Evolutionary conservation across 2,113 vertebrate genomes (phyloP), one percentile per base, ranked within the genome.

Genomic region (Trematomus loennbergii): DNA sequence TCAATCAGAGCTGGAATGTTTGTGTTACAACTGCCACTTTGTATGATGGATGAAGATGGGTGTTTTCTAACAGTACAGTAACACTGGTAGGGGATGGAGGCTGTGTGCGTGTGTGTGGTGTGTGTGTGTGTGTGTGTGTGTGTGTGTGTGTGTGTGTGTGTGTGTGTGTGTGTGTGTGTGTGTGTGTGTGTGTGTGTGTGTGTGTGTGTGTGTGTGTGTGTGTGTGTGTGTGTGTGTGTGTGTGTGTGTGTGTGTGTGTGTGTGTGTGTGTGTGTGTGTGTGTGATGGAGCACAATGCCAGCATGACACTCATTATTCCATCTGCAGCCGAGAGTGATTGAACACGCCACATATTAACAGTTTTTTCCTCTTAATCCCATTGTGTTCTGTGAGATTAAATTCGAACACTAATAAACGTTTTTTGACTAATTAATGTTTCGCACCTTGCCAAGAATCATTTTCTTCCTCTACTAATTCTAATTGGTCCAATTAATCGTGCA

Each of bases 401-500:
- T 88, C 82, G 81, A 92, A 91, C 90, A 94, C 93, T 94, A 94
- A 95, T 94, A 92, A 91, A 94, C 87, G 83, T 92, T 94, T 94
- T 90, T 94, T 36, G 91, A 92, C 90, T 94, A 94, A 96, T 95
- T 95, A 94, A 95, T 93, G 93, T 91, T 92, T 93, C 76, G 84
- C 90, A 94, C 94, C 94, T 95, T 93, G 94, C 94, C 94, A 95
- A 94, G 91, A 95, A 95, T 93, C 80, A 77, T 93, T 91, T 89
- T 91, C 93, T 88, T 90, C 91, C 88, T 86, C 88, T 84, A 82
- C 91, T 94, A 93, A 95, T 94, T 94, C 90, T 94, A 95, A 95
- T 94, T 94, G 92, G 93, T 92, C 87, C 92, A 95, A 95, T 95
- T 95, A 95, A 96, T 95, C 94, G 95, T 91, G 88, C 91, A 90